These are phyloP conservation scores for Drosophila navojoa DNA, from an alignment of 1,140 invertebrate genomes.

Conservation along the genomic window DNA sequence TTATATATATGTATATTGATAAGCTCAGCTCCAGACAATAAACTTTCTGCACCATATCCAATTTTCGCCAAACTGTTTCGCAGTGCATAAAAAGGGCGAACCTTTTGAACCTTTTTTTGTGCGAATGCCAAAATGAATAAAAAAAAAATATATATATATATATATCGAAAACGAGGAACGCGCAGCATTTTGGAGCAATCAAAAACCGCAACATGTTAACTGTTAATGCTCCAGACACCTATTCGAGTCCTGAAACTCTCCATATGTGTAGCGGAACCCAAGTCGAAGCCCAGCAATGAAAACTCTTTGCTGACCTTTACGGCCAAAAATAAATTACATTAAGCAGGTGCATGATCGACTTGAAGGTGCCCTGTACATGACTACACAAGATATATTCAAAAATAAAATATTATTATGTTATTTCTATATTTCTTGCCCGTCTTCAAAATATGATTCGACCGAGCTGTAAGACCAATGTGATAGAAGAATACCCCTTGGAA, in stretches of 20 bases:
- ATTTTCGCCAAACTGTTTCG: slow-evolving; percentile 16
- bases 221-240: slow-evolving; percentile 80
- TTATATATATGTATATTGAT: slow-evolving; percentile 25
- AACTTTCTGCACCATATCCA: slow-evolving; percentile 19
- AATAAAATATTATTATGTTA: too few species aligned
- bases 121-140: slow-evolving; percentile 56
- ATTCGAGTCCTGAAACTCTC: slow-evolving; percentile 49
- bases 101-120: slow-evolving; percentile 55
- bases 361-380: neutral
- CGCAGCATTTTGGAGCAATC: slow-evolving; percentile 65
- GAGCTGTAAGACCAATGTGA: too few species aligned
- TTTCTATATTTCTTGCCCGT: neutral
- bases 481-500: too few species aligned
- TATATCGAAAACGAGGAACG: too few species aligned
- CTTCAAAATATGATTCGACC: neutral
- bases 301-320: slow-evolving; percentile 29
- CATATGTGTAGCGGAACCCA: slow-evolving; percentile 21
- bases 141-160: too few species aligned
- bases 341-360: slow-evolving; percentile 29
- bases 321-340: slow-evolving; percentile 78
- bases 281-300: slow-evolving; percentile 34
- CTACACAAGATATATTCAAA: neutral
- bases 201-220: slow-evolving; percentile 81
- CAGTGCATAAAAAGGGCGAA: slow-evolving; percentile 11
- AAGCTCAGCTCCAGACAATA: slow-evolving; percentile 21